Base-by-base conservation (phyloP, 2,888 invertebrate species). In the Cantharis rufa region DNA sequence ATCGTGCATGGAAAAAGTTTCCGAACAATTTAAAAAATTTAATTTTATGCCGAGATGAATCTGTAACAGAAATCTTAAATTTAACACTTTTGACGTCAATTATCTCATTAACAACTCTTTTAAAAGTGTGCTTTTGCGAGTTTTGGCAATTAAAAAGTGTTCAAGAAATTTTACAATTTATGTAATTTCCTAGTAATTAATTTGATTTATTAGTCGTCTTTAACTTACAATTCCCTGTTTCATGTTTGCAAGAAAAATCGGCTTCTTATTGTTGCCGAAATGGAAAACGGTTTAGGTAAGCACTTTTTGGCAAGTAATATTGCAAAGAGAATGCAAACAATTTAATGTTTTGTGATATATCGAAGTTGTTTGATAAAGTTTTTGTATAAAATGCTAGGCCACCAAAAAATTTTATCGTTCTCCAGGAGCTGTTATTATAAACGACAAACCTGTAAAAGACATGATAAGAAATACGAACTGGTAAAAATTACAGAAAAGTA, bases 391-490 rank as follows among this genome's bases (percentile, higher is more conserved):
- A 77, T 69, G 71, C 74, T 66, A 48, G 62, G 71, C 68, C 69
- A 72, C 71, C 76, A 76, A 69, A 78, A 72, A 78, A 73, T 76
- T 79, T 74, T 73, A 79, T 72, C 79, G 72, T 74, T 75, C 63
- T 66, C 11, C 69, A 28, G 32, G 61, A 48, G 68, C 78, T 76
- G 78, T 80, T 79, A 80, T 75, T 79, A 75, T 75, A 75, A 80
- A 80, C 79, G 79, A 71, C 76, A 78, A 80, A 81, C 79, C 82
- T 82, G 82, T 80, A 81, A 80, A 79, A 77, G 84, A 83, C 82
- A 80, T 78, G 84, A 84, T 84, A 84, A 84, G 84, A 84, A 84
- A 84, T 82, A 83, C 82, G 83, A 79, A 82, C 82, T 82, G 84
- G 82, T 81, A 84, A 83, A 84, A 84, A 84, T 84, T 84, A 84